Percentiles rank a stretch among this genome's conserved stretches.
phyloP scores from a whole-genome alignment of 2,797 vertebrate species.

The Thalassophryne amazonica region DNA sequence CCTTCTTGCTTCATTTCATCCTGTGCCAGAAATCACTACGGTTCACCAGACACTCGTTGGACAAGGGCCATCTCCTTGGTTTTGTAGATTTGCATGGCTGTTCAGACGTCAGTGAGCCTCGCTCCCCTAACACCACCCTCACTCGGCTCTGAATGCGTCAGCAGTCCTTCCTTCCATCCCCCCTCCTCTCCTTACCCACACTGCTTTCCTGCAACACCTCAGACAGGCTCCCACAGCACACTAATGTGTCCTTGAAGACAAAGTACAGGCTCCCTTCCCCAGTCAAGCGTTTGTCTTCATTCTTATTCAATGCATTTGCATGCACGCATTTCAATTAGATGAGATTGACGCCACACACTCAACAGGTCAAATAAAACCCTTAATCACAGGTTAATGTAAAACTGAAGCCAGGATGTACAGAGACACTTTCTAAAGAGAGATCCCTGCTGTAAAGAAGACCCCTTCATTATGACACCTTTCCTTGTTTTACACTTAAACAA shows the following conservation, averaged over 20 bases:
- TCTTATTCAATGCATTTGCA: constrained; percentile 26
- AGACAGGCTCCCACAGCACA: constrained; percentile 62
- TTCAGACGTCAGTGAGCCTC: constrained; percentile 69
- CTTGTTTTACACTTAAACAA: too few species aligned
- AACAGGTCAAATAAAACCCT: not conserved
- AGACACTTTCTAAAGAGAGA: too few species aligned
- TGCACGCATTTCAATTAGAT: constrained; percentile 3
- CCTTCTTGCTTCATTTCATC: constrained; percentile 35
- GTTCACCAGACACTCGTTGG: constrained; percentile 57
- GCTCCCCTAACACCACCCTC: constrained; percentile 8
- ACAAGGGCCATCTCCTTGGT: constrained; percentile 61
- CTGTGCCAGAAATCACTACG: constrained; percentile 43
- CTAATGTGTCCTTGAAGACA: constrained; percentile 73
- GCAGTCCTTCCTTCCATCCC: constrained; percentile 38
- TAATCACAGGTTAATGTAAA: not conserved
- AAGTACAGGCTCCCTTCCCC: constrained; percentile 31
- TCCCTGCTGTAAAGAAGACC: too few species aligned
- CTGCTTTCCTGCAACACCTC: constrained; percentile 65
- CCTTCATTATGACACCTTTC: too few species aligned
- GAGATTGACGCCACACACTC: not conserved
- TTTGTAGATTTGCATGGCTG: constrained; percentile 69
- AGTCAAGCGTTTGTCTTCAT: not conserved
- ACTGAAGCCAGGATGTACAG: not conserved
- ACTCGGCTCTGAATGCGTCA: constrained; percentile 71
- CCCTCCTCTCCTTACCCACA: constrained; percentile 29